Evolutionary conservation across 2,113 vertebrate genomes (phyloP), one percentile per base, ranked within the genome.

Genomic region (Pterophyllum scalare): DNA sequence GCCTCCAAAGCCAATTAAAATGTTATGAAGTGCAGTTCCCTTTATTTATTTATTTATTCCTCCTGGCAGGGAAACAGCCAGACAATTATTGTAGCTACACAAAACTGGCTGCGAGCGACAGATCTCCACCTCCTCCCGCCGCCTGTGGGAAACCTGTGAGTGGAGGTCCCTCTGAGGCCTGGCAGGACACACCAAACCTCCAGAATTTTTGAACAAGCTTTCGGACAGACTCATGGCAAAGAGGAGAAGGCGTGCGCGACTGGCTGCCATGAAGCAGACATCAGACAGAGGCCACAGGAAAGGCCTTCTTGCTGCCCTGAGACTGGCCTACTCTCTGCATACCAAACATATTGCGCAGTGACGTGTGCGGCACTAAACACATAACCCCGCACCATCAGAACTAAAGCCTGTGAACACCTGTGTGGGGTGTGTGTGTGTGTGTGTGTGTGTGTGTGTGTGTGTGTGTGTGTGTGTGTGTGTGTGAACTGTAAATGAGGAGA

Each of bases 1-100:
- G 93, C 70, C 91, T 93, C 92, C 87, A 85, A 93, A 88, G 87
- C 86, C 91, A 89, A 94, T 95, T 95, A 95, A 96, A 96, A 88
- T 87, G 62, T 88, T 94, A 92, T 82, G 81, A 94, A 95, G 91
- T 86, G 81, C 87, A 94, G 95, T 93, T 93, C 75, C 72, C 81
- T 95, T 92, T 93, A 91, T 92, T 92, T 91, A 85, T 81, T 83
- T 94, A 92, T 94, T 96, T 93, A 86, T 91, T 89, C 84, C 82
- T 89, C 19, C 77, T 86, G 90, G 95, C 83, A 83, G 90, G 83
- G 84, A 2, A 54, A 24, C 20, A 94, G 88, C 92, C 89, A 94
- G 93, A 90, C 78, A 92, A 89, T 95, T 94, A 95, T 91, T 89
- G 77, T 89, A 91, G 94, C 91, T 91, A 81, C 84, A 85, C 74